phyloP scores from a whole-genome alignment of 2,113 vertebrate genomes.

The Petrocephalus zakoni region DNA sequence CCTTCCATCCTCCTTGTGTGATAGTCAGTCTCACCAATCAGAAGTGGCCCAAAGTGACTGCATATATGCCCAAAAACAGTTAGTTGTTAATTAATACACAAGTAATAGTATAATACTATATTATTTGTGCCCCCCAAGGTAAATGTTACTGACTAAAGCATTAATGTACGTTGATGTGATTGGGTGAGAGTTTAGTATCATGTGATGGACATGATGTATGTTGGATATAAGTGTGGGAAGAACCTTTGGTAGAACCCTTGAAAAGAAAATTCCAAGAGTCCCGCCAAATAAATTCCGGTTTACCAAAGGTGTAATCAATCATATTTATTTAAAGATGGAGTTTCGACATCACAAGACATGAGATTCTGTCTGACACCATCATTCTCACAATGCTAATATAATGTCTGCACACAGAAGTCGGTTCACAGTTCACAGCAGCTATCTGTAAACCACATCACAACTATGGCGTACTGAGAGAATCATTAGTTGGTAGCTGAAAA shows the following conservation, averaged over 20 bases:
- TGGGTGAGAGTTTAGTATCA: not conserved
- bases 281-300: no score
- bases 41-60: no score
- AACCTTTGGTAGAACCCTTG: no score
- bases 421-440: not conserved
- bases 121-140: no score
- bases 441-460: not conserved
- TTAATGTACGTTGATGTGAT: not conserved
- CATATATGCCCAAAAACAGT: no score
- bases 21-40: no score
- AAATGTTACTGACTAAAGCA: no score
- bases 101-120: no score
- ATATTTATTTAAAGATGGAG: not conserved
- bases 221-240: not conserved
- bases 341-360: not conserved
- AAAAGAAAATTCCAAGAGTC: no score
- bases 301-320: no score
- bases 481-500: not conserved
- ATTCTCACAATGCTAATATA: not conserved
- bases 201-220: not conserved
- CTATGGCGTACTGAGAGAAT: not conserved
- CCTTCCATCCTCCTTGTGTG: no score
- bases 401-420: not conserved
- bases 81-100: no score
- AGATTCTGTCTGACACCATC: not conserved